These are phyloP conservation scores for Chymomyza fuscimana DNA, from an alignment of 2,888 invertebrate species.

Conservation along the genomic window DNA sequence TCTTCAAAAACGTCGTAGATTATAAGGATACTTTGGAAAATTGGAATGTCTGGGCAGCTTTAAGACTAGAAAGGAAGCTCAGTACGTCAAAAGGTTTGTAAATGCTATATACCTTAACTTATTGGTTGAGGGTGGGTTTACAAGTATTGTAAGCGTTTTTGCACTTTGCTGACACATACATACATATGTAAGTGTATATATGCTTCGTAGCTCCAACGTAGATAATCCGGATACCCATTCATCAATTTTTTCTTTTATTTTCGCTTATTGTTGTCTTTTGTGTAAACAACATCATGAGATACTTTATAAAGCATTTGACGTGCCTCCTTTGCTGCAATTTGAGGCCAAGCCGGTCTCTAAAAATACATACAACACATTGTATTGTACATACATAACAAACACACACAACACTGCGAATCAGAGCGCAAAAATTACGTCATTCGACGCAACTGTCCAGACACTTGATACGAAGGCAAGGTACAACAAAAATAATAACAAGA, in stretches of 20 bases:
- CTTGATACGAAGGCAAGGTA: conserved; percentile 54
- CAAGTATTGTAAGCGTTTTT: no score
- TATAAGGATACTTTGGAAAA: no score
- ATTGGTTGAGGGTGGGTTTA: no score
- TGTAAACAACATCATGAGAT: conserved; percentile 11
- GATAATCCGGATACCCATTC: background rate
- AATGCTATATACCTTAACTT: no score
- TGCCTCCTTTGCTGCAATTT: background rate
- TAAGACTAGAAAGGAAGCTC: no score
- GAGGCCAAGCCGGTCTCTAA: background rate
- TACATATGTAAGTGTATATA: background rate
- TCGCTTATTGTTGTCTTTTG: background rate
- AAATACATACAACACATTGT: background rate
- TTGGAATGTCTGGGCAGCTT: no score
- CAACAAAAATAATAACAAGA: conserved; percentile 37
- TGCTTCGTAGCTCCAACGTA: background rate
- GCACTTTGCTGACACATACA: no score
- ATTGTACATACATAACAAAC: no score
- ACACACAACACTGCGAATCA: background rate
- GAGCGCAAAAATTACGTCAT: conserved; percentile 55
- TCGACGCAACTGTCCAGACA: conserved; percentile 36
- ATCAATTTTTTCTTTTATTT: background rate
- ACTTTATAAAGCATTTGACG: background rate
- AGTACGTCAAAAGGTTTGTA: no score
- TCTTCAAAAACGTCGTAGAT: no score